Conservation (phyloP, 2,888 invertebrate species). For the Trypoxylon attenuatum region DNA sequence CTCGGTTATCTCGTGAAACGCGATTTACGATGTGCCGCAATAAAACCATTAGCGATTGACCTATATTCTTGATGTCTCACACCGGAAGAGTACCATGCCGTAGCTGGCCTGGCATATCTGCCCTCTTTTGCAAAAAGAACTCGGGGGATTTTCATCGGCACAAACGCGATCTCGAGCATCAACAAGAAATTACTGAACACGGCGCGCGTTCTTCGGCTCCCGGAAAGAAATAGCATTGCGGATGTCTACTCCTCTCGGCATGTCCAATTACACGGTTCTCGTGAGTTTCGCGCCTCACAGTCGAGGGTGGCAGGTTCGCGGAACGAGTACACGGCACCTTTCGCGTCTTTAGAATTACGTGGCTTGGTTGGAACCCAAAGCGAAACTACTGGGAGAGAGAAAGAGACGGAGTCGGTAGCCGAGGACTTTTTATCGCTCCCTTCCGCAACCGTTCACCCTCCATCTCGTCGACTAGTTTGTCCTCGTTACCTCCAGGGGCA, state of each 20-base stretch:
- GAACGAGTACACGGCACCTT: constrained; percentile 27
- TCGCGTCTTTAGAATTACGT: constrained; percentile 35
- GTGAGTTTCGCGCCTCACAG: constrained; percentile 58
- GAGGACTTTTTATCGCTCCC: constrained; percentile 1
- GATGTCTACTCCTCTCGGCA: too few species aligned
- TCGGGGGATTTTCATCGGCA: too few species aligned
- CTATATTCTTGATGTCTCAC: not conserved
- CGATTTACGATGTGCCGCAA: not conserved
- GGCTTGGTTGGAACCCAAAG: not conserved
- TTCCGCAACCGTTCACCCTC: constrained; percentile 9
- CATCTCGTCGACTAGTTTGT: constrained; percentile 1
- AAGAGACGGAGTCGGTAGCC: not conserved
- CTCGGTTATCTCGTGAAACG: not conserved
- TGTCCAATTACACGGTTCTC: constrained; percentile 64
- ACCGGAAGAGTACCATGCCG: too few species aligned
- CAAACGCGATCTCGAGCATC: too few species aligned
- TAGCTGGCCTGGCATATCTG: too few species aligned
- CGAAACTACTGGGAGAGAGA: constrained; percentile 1
- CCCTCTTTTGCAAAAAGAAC: too few species aligned
- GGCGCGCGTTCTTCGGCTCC: too few species aligned
- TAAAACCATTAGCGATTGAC: not conserved
- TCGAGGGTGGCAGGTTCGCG: constrained; percentile 40
- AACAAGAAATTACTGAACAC: too few species aligned
- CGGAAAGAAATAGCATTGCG: too few species aligned
- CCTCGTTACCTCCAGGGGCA: constrained; percentile 7